Evolutionary conservation across 2,797 vertebrate species (phyloP).

Genomic region (Bothrops alternatus): DNA sequence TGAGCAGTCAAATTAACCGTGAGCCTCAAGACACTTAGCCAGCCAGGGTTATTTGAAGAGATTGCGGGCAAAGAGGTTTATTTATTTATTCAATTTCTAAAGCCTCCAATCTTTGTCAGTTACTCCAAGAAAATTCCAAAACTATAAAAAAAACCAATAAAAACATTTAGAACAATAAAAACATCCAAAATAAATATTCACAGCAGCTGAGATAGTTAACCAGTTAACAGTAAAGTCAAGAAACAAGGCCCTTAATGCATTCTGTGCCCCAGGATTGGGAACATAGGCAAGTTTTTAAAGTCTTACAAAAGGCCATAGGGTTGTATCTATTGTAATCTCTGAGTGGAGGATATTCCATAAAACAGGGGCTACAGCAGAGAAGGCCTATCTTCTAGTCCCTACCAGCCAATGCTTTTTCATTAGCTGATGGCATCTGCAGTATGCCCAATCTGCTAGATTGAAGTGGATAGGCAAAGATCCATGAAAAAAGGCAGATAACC

Average conservation of each 20-base stretch:
- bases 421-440: background rate
- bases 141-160: background rate
- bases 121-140: background rate
- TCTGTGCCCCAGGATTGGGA: background rate
- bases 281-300: background rate
- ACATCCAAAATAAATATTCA: background rate
- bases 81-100: background rate
- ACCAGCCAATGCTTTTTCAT: background rate
- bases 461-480: background rate
- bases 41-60: background rate
- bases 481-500: background rate
- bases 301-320: background rate
- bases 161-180: background rate
- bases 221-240: background rate
- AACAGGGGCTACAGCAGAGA: background rate
- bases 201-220: background rate
- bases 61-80: background rate
- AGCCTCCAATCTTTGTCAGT: background rate
- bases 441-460: background rate
- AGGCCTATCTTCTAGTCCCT: background rate
- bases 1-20: background rate
- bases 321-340: background rate
- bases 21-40: background rate
- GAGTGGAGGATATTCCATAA: background rate
- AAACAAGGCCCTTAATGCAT: background rate